phyloP scores from a whole-genome alignment of 2,888 invertebrate genomes.

The Patella caerulea region DNA sequence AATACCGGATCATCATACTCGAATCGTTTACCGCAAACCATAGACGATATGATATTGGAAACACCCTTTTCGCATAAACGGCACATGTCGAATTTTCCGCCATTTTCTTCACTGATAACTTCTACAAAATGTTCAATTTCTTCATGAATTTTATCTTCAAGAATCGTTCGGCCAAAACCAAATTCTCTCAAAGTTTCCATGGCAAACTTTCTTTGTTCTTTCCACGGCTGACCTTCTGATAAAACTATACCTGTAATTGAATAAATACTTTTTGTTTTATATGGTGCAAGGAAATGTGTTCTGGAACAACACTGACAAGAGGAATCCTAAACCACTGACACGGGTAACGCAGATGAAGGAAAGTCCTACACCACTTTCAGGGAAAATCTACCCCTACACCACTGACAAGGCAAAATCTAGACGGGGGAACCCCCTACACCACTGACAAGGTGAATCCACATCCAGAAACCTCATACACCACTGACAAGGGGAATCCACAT shows the following conservation, averaged over 20 bases:
- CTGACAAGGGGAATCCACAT: too few species aligned
- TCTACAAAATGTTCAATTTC: conserved; percentile 16
- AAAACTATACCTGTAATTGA: conserved; percentile 15
- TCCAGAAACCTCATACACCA: too few species aligned
- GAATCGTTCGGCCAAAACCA: conserved; percentile 21
- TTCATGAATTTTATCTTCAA: conserved; percentile 26
- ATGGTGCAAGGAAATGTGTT: too few species aligned
- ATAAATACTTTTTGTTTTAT: not conserved
- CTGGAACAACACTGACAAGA: too few species aligned
- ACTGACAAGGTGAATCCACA: too few species aligned
- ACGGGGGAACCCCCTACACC: too few species aligned
- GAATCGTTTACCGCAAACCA: conserved; percentile 31
- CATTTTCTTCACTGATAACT: not conserved
- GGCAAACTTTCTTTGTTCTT: conserved; percentile 22
- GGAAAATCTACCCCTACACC: too few species aligned
- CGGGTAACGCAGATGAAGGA: too few species aligned
- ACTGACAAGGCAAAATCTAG: too few species aligned
- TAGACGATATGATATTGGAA: conserved; percentile 28
- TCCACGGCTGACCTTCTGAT: conserved; percentile 17
- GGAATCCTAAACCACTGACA: too few species aligned
- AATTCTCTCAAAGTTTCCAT: conserved; percentile 21
- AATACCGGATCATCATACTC: conserved; percentile 32
- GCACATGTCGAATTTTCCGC: conserved; percentile 8
- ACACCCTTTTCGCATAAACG: too few species aligned
- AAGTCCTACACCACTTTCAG: too few species aligned